phyloP scores from a whole-genome alignment of 2,797 vertebrate genomes.

The Periophthalmus magnuspinnatus region DNA sequence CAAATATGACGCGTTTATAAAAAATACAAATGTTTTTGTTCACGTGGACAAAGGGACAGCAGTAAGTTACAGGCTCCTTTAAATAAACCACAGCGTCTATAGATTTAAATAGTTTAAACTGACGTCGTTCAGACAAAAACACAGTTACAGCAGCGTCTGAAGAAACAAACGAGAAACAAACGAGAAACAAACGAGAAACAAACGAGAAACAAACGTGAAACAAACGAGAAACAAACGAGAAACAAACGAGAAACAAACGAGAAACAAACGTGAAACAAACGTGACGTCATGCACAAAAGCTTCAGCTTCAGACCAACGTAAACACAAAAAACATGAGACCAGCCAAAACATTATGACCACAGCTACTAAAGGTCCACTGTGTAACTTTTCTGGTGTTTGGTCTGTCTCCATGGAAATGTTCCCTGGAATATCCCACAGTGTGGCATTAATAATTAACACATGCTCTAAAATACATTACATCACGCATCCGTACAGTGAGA shows the following conservation, averaged over 20 bases:
- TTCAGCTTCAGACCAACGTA: constrained; percentile 79
- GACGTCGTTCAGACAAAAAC: constrained; percentile 61
- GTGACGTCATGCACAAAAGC: too few relatives aligned
- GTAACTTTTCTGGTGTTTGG: too few relatives aligned
- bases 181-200: constrained; percentile 83
- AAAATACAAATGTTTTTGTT: constrained; percentile 86
- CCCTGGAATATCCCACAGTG: too few relatives aligned
- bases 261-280: too few relatives aligned
- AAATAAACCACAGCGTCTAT: constrained; percentile 46
- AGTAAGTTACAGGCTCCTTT: constrained; percentile 78
- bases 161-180: constrained; percentile 63
- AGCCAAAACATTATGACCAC: not conserved
- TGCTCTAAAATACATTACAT: too few relatives aligned
- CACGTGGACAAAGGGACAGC: constrained; percentile 82
- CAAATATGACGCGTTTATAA: constrained; percentile 76
- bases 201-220: constrained; percentile 78
- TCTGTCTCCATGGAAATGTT: too few relatives aligned
- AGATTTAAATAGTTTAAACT: constrained; percentile 58
- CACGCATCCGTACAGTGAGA: not conserved
- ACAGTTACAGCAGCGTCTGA: constrained; percentile 57
- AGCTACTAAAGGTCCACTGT: too few relatives aligned
- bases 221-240: constrained; percentile 36
- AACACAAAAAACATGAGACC: constrained; percentile 60
- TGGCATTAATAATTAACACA: too few relatives aligned
- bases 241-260: constrained; percentile 18